Percentiles rank a stretch among this genome's conserved stretches.
phyloP scores from a whole-genome alignment of 2,113 vertebrate species.

The Symphodus melops region DNA sequence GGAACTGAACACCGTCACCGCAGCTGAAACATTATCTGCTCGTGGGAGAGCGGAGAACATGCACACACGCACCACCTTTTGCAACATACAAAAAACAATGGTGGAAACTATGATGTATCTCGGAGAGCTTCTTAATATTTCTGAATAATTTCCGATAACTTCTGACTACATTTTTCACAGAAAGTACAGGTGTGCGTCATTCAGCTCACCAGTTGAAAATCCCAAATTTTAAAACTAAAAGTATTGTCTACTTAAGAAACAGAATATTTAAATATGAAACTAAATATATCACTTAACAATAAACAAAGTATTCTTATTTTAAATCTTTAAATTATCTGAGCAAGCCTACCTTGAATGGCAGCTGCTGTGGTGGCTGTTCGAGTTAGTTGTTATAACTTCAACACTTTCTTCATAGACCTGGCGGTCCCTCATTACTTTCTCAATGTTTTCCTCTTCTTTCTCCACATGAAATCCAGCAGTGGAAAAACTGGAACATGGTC shows the following conservation, averaged over 20 bases:
- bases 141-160: background rate
- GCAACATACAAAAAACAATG: background rate
- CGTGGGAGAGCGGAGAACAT: constrained; percentile 39
- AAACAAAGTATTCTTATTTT: background rate
- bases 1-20: constrained; percentile 71
- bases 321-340: background rate
- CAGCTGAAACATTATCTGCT: constrained; percentile 67
- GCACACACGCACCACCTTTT: constrained; percentile 21
- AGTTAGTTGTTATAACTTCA: constrained; percentile 24
- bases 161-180: no score
- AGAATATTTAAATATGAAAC: background rate
- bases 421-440: constrained; percentile 10
- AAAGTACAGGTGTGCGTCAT: no score
- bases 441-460: constrained; percentile 14
- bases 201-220: no score
- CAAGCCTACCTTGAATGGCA: constrained; percentile 54
- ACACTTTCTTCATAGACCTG: constrained; percentile 9
- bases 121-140: background rate
- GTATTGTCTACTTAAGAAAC: background rate
- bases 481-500: constrained; percentile 39
- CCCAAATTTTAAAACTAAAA: background rate
- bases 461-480: constrained; percentile 25
- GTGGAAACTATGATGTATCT: background rate
- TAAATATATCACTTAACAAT: background rate
- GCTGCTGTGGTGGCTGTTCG: constrained; percentile 10